These are phyloP conservation scores for Meghimatium bilineatum DNA, from an alignment of 2,888 invertebrate species.

Conservation along the genomic window DNA sequence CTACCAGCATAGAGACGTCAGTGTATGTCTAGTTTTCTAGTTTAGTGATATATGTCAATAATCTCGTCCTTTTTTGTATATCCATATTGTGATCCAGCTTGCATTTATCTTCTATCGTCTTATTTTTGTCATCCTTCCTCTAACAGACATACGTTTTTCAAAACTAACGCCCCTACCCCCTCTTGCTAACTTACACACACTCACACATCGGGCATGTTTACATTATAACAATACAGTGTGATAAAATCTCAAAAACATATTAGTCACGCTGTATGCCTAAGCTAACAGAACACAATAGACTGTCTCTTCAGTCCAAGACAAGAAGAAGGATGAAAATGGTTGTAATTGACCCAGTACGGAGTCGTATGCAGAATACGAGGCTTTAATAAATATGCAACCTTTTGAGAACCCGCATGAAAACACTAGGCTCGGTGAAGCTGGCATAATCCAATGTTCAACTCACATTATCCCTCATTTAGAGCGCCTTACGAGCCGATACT, in stretches of 20 bases:
- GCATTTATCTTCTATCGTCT: no score
- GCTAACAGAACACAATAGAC: neutral
- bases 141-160: no score
- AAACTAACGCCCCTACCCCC: no score
- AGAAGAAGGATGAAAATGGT: neutral
- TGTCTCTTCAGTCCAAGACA: neutral
- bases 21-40: no score
- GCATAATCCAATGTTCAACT: conserved; percentile 1
- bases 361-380: neutral
- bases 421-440: neutral
- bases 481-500: neutral
- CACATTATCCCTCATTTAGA: neutral
- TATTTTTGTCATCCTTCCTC: neutral
- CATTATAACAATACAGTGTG: neutral
- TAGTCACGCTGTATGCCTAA: neutral
- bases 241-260: neutral
- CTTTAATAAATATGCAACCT: neutral
- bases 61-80: no score
- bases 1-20: no score
- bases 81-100: no score
- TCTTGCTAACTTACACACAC: neutral
- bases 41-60: no score
- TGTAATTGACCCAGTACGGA: neutral
- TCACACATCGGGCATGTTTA: neutral
- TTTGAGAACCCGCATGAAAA: conserved; percentile 1